A percentile compares a stretch with the other conserved stretches of the same genome.
Evolutionary conservation across 2,113 vertebrate genomes (phyloP).

Genomic region (Odontophorus gujanensis): DNA sequence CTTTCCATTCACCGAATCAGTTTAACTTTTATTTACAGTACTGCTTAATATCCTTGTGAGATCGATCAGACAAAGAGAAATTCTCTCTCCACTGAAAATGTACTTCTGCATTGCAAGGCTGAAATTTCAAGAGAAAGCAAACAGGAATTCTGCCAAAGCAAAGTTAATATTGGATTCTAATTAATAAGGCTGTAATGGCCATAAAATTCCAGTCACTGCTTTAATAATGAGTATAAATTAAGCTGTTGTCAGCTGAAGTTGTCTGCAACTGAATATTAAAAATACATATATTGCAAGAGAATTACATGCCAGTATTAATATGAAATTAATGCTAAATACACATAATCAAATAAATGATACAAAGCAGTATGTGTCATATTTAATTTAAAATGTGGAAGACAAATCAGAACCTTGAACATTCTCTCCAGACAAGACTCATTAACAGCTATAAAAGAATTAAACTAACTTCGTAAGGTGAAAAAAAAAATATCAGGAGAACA

Average conservation of each 20-base stretch:
- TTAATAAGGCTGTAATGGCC: background rate
- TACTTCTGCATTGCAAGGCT: background rate
- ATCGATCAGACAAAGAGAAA: background rate
- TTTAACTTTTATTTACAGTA: background rate
- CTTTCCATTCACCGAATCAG: background rate
- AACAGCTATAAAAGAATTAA: background rate
- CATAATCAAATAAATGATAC: background rate
- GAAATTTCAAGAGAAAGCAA: background rate
- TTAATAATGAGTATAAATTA: background rate
- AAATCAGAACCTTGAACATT: background rate
- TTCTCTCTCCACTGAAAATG: background rate
- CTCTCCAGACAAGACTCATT: background rate
- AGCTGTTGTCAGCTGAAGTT: background rate
- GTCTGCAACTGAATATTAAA: background rate
- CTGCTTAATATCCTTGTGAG: background rate
- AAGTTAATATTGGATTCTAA: background rate
- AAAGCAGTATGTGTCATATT: background rate
- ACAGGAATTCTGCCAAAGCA: background rate
- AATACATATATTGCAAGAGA: background rate
- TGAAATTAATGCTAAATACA: background rate
- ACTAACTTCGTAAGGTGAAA: constrained; percentile 17
- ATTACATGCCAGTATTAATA: background rate
- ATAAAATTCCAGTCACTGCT: background rate
- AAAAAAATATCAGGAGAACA: background rate
- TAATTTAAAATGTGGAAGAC: constrained; percentile 13